Evolutionary conservation across 1,140 invertebrate species (phyloP), one percentile per base, ranked within the genome.

Genomic region (Vanessa atalanta): DNA sequence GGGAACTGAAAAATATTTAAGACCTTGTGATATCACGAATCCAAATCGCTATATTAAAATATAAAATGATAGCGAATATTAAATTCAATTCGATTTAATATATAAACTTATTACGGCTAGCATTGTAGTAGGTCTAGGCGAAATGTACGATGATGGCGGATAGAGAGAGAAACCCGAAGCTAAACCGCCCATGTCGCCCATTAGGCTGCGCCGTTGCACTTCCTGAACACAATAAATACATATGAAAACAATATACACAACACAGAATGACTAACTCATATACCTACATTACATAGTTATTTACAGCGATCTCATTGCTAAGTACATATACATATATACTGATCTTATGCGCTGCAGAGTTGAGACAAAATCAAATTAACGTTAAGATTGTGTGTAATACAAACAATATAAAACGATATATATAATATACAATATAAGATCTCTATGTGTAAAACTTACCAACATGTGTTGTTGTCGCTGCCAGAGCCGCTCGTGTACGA

Each of bases 401-500:
- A n/a, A 20, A 20, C 20, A 20, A 20, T 20, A 20, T 20, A 31
- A 31, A 31, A 31, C 26, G 26, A 31, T 31, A 31, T 31, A 31
- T 6, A 31, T 6, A 6, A 43, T 43, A 43, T 43, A 43, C 37
- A 43, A 43, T 43, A 11, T 8, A 43, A 43, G 7, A 9, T 43
- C 6, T 43, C 7, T 6, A 43, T 43, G 37, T 31, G 26, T 31
- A 9, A 8, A 43, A 79, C 76, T 84, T 79, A 93, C 93, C 81
- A 96, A 95, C 84, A 95, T 94, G 70, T 95, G 94, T 77, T 96
- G 96, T 79, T 96, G 96, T 7, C 94, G 93, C 69, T 95, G 93
- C 95, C 96, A 96, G 23, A 97, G 86, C 76, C 95, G 93, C 82
- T 96, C 95, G 85, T 96, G 96, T 11, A 96, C 92, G 37, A 96